Evolutionary conservation across 1,140 invertebrate species (phyloP).

Genomic region (Lamellibrachia luymesi): DNA sequence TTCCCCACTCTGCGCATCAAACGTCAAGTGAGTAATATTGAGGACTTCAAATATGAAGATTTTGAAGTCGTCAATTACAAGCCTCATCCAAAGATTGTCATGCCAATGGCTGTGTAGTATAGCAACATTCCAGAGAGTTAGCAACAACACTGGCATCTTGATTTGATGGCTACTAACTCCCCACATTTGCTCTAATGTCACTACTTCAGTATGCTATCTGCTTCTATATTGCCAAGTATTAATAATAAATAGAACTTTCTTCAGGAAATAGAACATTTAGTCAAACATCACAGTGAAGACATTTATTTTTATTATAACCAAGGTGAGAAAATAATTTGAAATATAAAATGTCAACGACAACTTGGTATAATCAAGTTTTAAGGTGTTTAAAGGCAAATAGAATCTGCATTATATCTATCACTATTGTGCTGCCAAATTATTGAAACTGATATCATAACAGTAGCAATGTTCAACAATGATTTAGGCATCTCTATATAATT

Average conservation of each 20-base stretch:
- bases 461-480: too few species aligned
- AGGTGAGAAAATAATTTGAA: neutral
- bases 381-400: too few species aligned
- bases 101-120: conserved; percentile 91
- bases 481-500: too few species aligned
- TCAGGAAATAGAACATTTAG: neutral
- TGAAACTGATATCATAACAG: too few species aligned
- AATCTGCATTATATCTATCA: too few species aligned
- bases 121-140: neutral
- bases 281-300: neutral
- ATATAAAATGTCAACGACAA: neutral
- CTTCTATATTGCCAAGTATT: neutral
- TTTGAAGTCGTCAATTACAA: conserved; percentile 86
- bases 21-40: conserved; percentile 72
- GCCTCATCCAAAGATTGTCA: conserved; percentile 85
- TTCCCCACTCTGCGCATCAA: conserved; percentile 83
- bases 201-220: neutral
- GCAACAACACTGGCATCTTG: neutral
- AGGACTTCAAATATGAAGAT: conserved; percentile 87
- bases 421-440: too few species aligned
- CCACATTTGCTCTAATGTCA: neutral
- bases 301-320: neutral
- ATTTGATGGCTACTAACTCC: neutral
- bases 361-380: too few species aligned
- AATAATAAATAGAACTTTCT: neutral